Percentiles rank a stretch among this genome's conserved stretches.
phyloP scores from a whole-genome alignment of 2,797 vertebrate species.

The Rhinichthys osculus region DNA sequence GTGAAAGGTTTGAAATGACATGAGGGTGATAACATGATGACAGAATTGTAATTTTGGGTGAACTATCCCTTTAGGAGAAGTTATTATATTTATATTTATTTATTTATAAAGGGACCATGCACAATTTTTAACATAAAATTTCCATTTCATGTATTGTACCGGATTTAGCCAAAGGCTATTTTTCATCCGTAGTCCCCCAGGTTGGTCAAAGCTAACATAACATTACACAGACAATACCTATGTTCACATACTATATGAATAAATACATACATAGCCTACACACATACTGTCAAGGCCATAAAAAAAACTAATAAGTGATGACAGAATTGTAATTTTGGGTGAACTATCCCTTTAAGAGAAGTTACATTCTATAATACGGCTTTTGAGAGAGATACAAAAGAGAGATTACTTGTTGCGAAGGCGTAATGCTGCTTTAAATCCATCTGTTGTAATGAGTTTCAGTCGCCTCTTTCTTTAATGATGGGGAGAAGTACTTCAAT shows the following conservation, averaged over 20 bases:
- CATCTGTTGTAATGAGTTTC: neutral
- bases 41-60: neutral
- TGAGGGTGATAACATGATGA: neutral
- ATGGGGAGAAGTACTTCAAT: neutral
- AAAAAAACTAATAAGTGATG: neutral
- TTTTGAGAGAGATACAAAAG: constrained; percentile 2
- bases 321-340: neutral
- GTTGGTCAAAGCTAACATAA: no score
- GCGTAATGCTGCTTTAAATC: constrained; percentile 10
- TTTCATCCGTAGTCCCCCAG: no score
- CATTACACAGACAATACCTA: no score
- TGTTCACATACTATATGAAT: no score
- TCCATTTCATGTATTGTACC: no score
- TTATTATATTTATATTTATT: no score
- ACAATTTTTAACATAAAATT: no score
- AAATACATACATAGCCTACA: no score
- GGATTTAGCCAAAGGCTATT: no score
- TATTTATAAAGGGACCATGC: no score
- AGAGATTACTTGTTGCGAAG: neutral
- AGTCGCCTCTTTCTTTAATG: constrained; percentile 17
- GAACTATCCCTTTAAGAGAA: neutral
- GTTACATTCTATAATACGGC: neutral
- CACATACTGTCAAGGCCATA: no score
- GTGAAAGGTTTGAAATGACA: neutral
- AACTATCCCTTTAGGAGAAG: neutral